These are phyloP conservation scores for Calameuta idolon DNA, from an alignment of 2,888 invertebrate genomes.

Conservation along the genomic window DNA sequence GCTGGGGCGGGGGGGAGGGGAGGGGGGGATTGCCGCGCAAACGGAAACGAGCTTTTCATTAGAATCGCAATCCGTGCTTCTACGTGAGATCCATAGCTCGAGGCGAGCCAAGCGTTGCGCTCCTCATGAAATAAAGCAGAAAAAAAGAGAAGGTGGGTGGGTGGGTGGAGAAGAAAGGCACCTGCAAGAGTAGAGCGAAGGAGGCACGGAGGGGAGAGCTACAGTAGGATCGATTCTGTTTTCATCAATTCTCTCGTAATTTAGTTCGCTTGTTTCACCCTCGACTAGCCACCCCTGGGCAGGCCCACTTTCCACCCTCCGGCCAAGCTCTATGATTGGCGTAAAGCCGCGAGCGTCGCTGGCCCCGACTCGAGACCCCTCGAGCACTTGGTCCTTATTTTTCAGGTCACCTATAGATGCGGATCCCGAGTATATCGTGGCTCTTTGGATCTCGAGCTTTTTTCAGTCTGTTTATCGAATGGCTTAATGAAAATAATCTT, in stretches of 20 bases:
- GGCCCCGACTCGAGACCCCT: background rate
- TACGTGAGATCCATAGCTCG: background rate
- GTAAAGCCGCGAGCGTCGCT: background rate
- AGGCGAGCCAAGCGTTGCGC: background rate
- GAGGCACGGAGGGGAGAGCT: background rate
- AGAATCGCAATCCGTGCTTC: background rate
- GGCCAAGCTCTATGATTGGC: background rate
- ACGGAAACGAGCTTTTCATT: constrained; percentile 10
- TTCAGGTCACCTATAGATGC: background rate
- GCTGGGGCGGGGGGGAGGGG: background rate
- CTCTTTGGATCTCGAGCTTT: background rate
- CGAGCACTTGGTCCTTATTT: background rate
- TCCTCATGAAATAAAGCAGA: background rate
- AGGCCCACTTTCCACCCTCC: background rate
- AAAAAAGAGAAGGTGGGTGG: constrained; percentile 1
- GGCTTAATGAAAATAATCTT: background rate
- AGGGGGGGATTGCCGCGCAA: background rate
- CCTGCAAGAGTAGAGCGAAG: constrained; percentile 7
- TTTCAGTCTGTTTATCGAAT: background rate
- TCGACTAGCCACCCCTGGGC: constrained; percentile 34
- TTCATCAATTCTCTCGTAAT: constrained; percentile 41
- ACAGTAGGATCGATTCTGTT: constrained; percentile 36
- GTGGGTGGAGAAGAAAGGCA: constrained; percentile 16
- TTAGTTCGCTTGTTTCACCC: constrained; percentile 41
- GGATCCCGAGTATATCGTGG: background rate